Evolutionary conservation across 2,888 invertebrate species (phyloP).

Genomic region (Torymus tubicola): DNA sequence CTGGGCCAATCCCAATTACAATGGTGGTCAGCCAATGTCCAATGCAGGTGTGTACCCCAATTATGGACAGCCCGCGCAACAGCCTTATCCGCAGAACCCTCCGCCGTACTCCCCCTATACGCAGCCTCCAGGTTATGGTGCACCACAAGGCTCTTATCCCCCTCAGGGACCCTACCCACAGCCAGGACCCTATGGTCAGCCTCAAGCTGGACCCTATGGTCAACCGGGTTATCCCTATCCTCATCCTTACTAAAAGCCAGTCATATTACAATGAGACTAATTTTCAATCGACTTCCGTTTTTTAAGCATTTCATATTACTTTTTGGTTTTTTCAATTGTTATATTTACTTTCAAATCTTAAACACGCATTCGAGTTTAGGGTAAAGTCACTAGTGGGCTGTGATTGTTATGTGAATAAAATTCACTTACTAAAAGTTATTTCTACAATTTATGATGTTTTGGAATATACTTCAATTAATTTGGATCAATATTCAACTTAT

Average conservation of each 20-base stretch:
- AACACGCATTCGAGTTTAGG: slow-evolving; percentile 8
- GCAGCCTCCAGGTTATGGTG: slow-evolving; percentile 62
- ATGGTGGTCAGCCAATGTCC: slow-evolving; percentile 72
- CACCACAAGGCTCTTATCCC: slow-evolving; percentile 63
- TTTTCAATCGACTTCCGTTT: not conserved
- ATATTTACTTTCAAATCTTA: not conserved
- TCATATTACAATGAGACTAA: not conserved
- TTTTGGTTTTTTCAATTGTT: slow-evolving; percentile 18
- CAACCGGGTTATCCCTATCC: slow-evolving; percentile 64
- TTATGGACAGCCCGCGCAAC: slow-evolving; percentile 70
- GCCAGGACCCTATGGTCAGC: slow-evolving; percentile 42
- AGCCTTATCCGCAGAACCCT: slow-evolving; percentile 70
- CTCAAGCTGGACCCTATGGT: slow-evolving; percentile 40
- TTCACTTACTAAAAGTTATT: no score
- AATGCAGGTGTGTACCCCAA: slow-evolving; percentile 75
- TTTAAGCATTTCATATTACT: slow-evolving; percentile 1
- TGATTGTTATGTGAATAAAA: not conserved
- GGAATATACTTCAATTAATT: no score
- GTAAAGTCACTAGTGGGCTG: slow-evolving; percentile 11
- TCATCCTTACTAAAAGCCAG: slow-evolving; percentile 45
- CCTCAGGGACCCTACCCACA: slow-evolving; percentile 11
- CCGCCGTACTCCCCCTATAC: slow-evolving; percentile 70
- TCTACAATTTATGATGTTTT: no score
- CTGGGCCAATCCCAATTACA: slow-evolving; percentile 74
- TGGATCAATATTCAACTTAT: no score